A percentile compares a stretch with the other conserved stretches of the same genome.
Evolutionary conservation across 2,797 vertebrate species (phyloP).

Genomic region (Sebastes melanostomus): DNA sequence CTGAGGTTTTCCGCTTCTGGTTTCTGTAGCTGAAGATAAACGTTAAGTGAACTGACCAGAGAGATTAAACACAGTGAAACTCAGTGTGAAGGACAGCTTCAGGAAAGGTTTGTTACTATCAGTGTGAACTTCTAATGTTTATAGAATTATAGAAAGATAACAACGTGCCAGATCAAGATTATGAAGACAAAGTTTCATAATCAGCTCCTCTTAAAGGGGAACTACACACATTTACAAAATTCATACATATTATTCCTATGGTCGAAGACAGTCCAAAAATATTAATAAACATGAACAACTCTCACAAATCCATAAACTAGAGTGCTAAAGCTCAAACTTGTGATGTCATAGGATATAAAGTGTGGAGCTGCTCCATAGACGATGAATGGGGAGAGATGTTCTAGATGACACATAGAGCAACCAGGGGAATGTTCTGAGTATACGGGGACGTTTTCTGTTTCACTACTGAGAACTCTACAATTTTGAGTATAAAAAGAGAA

Average conservation of each 20-base stretch:
- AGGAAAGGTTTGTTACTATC: neutral
- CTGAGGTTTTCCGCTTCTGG: slow-evolving; percentile 33
- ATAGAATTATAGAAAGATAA: neutral
- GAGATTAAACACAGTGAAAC: neutral
- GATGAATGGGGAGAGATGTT: no score
- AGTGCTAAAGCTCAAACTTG: no score
- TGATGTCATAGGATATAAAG: no score
- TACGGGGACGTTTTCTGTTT: no score
- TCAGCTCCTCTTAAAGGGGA: neutral
- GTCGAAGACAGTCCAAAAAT: neutral
- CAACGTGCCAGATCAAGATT: neutral
- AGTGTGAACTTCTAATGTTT: neutral
- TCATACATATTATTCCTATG: neutral
- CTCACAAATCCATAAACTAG: neutral
- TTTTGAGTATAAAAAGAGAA: no score
- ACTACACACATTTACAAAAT: no score
- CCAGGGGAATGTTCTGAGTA: no score
- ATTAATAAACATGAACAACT: neutral
- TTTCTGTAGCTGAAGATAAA: neutral
- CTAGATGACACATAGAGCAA: no score
- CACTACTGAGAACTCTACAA: no score
- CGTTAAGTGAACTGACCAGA: fast-evolving
- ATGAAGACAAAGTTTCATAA: neutral
- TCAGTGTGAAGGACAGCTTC: fast-evolving
- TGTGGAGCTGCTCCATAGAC: no score